phyloP scores from a whole-genome alignment of 2,113 vertebrate genomes.

The Notarius lentiginosus region DNA sequence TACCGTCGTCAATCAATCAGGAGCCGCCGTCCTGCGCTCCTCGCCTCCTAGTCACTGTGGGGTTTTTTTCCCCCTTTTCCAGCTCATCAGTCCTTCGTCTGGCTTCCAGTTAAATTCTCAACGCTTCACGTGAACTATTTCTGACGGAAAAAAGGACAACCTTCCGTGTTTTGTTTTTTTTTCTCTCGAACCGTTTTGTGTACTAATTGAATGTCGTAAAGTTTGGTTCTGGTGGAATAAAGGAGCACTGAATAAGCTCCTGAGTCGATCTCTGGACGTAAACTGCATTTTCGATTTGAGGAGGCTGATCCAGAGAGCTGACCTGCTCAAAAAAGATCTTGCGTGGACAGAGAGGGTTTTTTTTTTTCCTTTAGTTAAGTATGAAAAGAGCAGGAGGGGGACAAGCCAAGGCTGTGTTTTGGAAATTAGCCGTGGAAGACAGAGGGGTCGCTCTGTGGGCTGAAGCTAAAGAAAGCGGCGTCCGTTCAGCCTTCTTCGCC shows the following conservation, averaged over 20 bases:
- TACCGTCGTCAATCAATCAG: conserved; percentile 66
- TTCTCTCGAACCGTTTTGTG: not conserved
- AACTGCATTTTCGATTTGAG: not conserved
- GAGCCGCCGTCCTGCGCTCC: conserved; percentile 33
- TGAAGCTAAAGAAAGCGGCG: conserved; percentile 20
- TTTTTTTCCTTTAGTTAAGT: conserved; percentile 25
- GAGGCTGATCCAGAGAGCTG: conserved; percentile 7
- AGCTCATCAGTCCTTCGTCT: not conserved
- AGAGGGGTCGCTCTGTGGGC: conserved; percentile 10
- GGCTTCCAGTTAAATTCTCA: not conserved
- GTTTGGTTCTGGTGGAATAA: not conserved
- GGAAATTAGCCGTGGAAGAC: conserved; percentile 23
- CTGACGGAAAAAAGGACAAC: not conserved
- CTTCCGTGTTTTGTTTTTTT: not conserved
- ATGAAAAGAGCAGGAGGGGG: conserved; percentile 33
- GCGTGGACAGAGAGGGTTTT: not conserved
- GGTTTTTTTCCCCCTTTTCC: conserved; percentile 37
- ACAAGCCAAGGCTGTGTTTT: conserved; percentile 24
- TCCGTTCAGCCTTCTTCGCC: not conserved
- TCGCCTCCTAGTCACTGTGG: not conserved
- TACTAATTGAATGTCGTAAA: too few species aligned
- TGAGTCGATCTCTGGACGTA: not conserved
- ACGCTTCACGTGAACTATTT: not conserved
- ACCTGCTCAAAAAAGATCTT: conserved; percentile 43
- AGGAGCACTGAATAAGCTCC: not conserved